Evolutionary conservation across 2,113 vertebrate species (phyloP).

Genomic region (Choloepus hoffmanni): DNA sequence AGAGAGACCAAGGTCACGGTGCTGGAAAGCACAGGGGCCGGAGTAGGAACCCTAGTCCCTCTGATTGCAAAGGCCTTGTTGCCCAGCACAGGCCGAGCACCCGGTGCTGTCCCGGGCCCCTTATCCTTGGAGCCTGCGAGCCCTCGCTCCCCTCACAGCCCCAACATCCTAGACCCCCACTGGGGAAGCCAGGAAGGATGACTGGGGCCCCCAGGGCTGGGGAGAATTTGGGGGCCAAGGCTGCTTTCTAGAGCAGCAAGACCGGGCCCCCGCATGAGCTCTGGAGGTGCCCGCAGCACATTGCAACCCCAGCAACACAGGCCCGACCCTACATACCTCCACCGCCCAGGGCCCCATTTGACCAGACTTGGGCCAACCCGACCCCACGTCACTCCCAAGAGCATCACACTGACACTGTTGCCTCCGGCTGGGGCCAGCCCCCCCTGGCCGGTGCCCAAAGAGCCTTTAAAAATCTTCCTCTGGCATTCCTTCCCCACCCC

Average conservation of each 20-base stretch:
- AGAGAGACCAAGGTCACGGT: neutral
- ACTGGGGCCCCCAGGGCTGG: accelerated
- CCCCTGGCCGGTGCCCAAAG: neutral
- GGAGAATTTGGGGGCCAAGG: neutral
- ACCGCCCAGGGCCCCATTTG: neutral
- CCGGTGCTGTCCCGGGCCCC: neutral
- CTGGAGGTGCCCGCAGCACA: neutral
- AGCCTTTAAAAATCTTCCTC: neutral
- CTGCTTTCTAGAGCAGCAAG: neutral
- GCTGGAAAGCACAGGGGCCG: accelerated
- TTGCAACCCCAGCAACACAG: neutral
- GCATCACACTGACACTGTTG: neutral
- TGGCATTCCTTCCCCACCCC: neutral
- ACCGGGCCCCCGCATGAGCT: neutral
- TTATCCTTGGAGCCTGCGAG: accelerated
- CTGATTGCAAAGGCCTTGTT: neutral
- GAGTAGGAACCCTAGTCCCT: accelerated
- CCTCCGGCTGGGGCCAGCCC: neutral
- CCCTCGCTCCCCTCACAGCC: neutral
- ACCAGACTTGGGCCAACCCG: neutral
- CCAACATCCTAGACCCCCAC: neutral
- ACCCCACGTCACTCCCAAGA: neutral
- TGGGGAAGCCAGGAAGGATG: neutral
- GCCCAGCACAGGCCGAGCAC: accelerated
- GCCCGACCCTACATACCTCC: neutral